Conservation (phyloP, 2,113 vertebrate species). For the Grammomys surdaster region DNA sequence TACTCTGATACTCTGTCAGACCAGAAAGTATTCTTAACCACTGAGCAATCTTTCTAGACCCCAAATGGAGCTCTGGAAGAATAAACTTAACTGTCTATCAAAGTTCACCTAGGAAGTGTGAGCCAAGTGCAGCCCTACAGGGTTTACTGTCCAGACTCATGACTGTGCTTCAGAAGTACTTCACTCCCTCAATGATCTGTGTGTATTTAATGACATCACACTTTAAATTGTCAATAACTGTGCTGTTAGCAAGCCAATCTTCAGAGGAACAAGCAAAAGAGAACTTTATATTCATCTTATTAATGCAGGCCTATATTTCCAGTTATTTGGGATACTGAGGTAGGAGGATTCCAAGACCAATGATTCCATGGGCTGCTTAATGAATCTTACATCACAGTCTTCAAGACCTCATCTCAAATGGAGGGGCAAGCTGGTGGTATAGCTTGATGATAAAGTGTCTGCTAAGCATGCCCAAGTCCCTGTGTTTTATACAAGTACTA, state of each 20-base stretch:
- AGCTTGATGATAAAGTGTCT: not conserved
- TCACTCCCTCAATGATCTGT: not conserved
- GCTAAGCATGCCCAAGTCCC: too few species aligned
- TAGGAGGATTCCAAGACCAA: not conserved
- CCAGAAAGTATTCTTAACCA: not conserved
- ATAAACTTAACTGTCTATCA: not conserved
- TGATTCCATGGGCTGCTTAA: not conserved
- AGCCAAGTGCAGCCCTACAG: not conserved
- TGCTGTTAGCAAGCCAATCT: conserved; percentile 13
- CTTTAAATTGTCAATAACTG: not conserved
- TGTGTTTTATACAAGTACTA: not conserved
- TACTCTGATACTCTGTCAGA: not conserved
- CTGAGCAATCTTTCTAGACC: not conserved
- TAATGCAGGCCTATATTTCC: not conserved
- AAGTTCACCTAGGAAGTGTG: not conserved
- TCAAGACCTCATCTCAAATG: too few species aligned
- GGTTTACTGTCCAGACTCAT: not conserved
- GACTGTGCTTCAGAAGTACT: not conserved
- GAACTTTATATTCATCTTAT: not conserved
- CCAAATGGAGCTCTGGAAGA: not conserved
- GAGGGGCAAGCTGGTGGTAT: not conserved
- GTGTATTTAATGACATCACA: not conserved
- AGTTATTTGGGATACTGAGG: not conserved
- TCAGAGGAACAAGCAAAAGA: conserved; percentile 7
- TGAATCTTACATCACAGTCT: not conserved